phyloP scores from a whole-genome alignment of 1,140 invertebrate genomes.

The Laupala kohalensis region DNA sequence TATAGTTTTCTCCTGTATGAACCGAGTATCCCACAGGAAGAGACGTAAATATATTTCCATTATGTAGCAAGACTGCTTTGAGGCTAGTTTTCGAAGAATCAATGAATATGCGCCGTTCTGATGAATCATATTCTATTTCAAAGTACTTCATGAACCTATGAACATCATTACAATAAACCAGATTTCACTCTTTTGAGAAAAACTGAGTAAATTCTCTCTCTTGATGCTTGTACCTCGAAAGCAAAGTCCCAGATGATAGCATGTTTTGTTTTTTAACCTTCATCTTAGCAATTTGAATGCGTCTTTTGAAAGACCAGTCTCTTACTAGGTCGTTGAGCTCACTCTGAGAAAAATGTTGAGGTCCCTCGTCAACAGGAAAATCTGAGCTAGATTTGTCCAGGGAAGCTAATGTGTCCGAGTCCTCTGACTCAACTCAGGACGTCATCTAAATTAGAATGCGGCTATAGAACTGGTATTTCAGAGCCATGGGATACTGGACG shows the following conservation, averaged over 20 bases:
- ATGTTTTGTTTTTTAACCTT: conserved; percentile 13
- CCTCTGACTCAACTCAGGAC: background rate
- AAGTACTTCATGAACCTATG: conserved; percentile 18
- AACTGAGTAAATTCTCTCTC: conserved; percentile 14
- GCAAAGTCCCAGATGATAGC: conserved; percentile 11
- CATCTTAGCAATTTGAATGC: conserved; percentile 12
- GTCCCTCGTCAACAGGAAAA: conserved; percentile 1
- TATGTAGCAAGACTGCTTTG: conserved; percentile 19
- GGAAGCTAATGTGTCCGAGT: background rate
- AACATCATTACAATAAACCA: no score
- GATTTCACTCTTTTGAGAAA: conserved; percentile 11
- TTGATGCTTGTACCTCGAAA: conserved; percentile 12
- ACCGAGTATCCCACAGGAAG: conserved; percentile 5
- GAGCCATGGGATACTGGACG: conserved; percentile 2
- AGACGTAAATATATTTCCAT: conserved; percentile 14
- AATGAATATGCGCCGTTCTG: conserved; percentile 18
- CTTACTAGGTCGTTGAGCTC: conserved; percentile 13
- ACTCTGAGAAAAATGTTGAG: background rate
- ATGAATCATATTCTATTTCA: conserved; percentile 15
- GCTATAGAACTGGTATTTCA: background rate
- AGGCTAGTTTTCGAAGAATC: conserved; percentile 17
- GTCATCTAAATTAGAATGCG: conserved; percentile 1
- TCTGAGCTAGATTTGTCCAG: background rate
- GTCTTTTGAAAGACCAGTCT: conserved; percentile 11
- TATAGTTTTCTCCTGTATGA: conserved; percentile 5